A percentile compares a stretch with the other conserved stretches of the same genome.
phyloP scores from a whole-genome alignment of 2,888 invertebrate species.

The Sarcophaga caerulescens region DNA sequence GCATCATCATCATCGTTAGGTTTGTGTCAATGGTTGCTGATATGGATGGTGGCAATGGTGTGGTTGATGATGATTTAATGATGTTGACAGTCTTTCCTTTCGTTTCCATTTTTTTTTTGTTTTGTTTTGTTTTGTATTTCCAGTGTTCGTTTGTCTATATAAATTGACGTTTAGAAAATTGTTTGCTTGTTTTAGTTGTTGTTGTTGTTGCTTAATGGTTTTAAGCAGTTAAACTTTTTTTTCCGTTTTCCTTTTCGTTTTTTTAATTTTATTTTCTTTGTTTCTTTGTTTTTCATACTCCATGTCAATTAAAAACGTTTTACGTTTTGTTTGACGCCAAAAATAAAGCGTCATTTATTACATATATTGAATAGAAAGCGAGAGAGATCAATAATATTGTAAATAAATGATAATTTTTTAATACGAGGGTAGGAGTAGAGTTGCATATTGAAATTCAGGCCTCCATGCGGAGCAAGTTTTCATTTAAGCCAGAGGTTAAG shows the following conservation, averaged over 20 bases:
- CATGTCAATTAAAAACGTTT: constrained; percentile 60
- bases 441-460: not conserved
- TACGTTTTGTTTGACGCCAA: constrained; percentile 25
- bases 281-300: not conserved
- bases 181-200: constrained; percentile 24
- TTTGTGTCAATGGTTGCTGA: not conserved
- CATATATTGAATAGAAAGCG: constrained; percentile 31
- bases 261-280: constrained; percentile 3
- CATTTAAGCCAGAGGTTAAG: no score
- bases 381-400: constrained; percentile 6
- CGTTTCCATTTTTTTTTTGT: constrained; percentile 25
- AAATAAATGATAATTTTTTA: not conserved
- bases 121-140: constrained; percentile 15
- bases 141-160: constrained; percentile 31
- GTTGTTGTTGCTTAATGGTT: constrained; percentile 39
- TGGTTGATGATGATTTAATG: not conserved
- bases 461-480: not conserved
- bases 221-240: constrained; percentile 52
- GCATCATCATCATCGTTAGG: not conserved
- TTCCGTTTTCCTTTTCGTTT: not conserved
- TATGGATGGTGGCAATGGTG: no score
- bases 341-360: constrained; percentile 19
- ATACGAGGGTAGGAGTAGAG: not conserved
- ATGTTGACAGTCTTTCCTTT: constrained; percentile 40
- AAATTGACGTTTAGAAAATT: constrained; percentile 65